Evolutionary conservation across 2,113 vertebrate genomes (phyloP), one percentile per base, ranked within the genome.

Genomic region (Gallinago undulata): DNA sequence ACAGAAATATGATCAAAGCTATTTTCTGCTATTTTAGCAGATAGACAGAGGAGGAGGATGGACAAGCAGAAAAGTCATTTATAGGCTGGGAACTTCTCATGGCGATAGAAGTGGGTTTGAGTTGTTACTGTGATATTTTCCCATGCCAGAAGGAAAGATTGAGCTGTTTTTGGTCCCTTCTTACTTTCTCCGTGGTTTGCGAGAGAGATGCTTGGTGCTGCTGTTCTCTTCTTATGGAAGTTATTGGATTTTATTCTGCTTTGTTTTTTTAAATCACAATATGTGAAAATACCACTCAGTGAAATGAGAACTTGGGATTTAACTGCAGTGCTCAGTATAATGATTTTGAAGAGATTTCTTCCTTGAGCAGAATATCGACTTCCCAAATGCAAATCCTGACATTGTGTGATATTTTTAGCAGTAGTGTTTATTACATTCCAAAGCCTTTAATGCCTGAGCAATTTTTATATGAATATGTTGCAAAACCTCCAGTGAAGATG

Each of bases 321-420:
- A 56, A 31, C 75, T 41, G 45, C 12, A n/a, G 1, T 59, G 51
- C 55, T 93, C 76, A 35, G 0, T 30, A 2, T 11, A 56, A 48
- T 81, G 78, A 51, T 81, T 91, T 81, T 24, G 8, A 43, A 31
- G 70, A 63, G 69, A 70, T 91, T 67, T 92, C 76, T 74, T 96
- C 60, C 80, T 48, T 47, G 50, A 81, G 84, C 77, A 51, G 62
- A 47, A 3, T 60, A 78, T 89, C 8, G 77, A 31, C 80, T 87
- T 95, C 69, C 73, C 86, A 77, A 92, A 89, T 89, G 89, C 89
- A 95, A 84, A 91, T 81, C 43, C 89, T 89, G 95, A 33, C 66
- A 15, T 1, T 43, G 83, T 57, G 64, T 23, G 89, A 5, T 93
- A 94, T 95, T 95, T 95, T 93, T 81, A 73, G 72, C 59, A 60